Percentiles rank a stretch among this genome's conserved stretches.
Conservation (phyloP, 30 jellyfish, hydroid and myxozoan species). For the Aurelia aurita region DNA sequence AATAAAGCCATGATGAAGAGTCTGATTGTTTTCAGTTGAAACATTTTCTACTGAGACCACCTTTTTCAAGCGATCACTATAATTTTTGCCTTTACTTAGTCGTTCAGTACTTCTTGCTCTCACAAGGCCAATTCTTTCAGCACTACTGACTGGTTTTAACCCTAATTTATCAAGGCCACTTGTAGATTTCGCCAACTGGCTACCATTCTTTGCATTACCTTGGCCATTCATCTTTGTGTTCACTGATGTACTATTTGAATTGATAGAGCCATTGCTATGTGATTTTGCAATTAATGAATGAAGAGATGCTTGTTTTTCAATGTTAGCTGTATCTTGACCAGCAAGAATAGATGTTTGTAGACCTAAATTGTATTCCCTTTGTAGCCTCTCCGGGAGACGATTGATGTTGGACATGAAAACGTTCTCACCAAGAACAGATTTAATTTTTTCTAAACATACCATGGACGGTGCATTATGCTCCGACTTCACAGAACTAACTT, state of each 20-base stretch:
- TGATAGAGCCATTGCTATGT: constrained; percentile 29
- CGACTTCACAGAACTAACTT: constrained; percentile 56
- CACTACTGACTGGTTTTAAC: constrained; percentile 70
- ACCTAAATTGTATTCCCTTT: constrained; percentile 48
- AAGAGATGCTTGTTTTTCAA: constrained; percentile 28
- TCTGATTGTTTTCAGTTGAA: constrained; percentile 23
- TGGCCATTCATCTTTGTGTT: constrained; percentile 2
- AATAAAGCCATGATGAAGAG: constrained; percentile 78
- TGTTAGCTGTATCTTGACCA: constrained; percentile 43
- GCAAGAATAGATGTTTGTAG: constrained; percentile 37
- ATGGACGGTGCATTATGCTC: constrained; percentile 85
- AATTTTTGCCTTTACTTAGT: constrained; percentile 23
- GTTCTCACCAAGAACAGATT: constrained; percentile 76
- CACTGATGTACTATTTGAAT: constrained; percentile 16
- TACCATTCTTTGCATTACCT: background rate
- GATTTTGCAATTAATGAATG: constrained; percentile 46
- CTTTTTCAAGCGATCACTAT: constrained; percentile 29
- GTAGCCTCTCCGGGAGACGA: constrained; percentile 78
- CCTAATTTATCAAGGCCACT: constrained; percentile 57
- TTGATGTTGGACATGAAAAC: constrained; percentile 50
- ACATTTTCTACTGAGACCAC: constrained; percentile 33
- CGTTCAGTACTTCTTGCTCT: constrained; percentile 77
- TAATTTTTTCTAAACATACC: constrained; percentile 79
- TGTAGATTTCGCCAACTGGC: constrained; percentile 34
- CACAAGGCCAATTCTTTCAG: constrained; percentile 57